Conservation (phyloP, 2,888 invertebrate species). For the Ypsolopha sequella region DNA sequence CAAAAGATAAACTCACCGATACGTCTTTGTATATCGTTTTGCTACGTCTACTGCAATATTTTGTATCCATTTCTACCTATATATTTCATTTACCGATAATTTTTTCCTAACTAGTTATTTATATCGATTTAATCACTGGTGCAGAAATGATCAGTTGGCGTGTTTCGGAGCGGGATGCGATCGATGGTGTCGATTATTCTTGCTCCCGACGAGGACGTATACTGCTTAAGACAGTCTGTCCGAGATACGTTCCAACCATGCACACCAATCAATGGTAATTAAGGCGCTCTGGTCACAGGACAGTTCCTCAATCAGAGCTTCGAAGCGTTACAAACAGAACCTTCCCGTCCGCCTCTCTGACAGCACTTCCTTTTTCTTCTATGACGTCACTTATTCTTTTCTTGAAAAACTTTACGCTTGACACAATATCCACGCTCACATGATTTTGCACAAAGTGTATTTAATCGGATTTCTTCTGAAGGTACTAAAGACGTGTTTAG, state of each 20-base stretch:
- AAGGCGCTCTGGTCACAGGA: constrained; percentile 19
- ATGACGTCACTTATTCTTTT: not conserved
- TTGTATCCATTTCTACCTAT: too few relatives aligned
- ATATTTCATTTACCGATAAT: too few relatives aligned
- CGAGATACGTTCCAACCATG: constrained; percentile 5
- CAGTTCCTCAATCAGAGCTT: constrained; percentile 12
- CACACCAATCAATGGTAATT: constrained; percentile 34
- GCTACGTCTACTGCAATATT: too few relatives aligned
- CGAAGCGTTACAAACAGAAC: not conserved
- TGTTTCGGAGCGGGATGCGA: not conserved
- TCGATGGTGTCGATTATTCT: not conserved
- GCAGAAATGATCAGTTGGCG: too few relatives aligned
- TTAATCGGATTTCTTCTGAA: not conserved
- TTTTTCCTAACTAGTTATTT: too few relatives aligned
- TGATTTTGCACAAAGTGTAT: not conserved
- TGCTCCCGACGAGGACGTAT: not conserved
- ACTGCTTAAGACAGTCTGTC: not conserved
- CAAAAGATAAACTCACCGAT: too few relatives aligned
- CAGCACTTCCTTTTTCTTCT: not conserved
- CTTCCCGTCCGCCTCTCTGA: not conserved
- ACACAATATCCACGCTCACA: not conserved
- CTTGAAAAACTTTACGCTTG: not conserved
- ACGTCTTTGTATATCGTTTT: too few relatives aligned
- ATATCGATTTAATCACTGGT: too few relatives aligned
- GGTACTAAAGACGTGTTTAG: not conserved